These are phyloP conservation scores for Litocranius walleri DNA, from an alignment of 2,113 vertebrate genomes.

Conservation along the genomic window DNA sequence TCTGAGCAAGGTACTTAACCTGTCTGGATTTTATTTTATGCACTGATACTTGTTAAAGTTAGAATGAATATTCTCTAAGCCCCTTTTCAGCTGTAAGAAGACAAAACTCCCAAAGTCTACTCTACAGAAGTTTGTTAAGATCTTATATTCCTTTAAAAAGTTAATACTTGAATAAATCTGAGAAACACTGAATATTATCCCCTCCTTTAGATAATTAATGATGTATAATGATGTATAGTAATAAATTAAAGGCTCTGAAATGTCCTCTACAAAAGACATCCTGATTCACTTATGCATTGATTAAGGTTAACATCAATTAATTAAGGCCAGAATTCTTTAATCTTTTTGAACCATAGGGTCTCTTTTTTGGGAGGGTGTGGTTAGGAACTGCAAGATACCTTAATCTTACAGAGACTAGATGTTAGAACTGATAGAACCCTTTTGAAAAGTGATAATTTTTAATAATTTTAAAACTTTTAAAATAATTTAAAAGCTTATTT, in stretches of 20 bases:
- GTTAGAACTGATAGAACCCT: neutral
- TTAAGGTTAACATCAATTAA: neutral
- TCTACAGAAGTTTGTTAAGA: neutral
- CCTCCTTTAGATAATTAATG: neutral
- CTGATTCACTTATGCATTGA: neutral
- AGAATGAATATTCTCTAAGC: neutral
- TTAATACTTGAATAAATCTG: neutral
- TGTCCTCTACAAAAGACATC: neutral
- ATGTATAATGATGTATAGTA: neutral
- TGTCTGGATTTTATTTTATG: neutral
- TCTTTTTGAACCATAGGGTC: neutral
- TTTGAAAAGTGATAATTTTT: neutral
- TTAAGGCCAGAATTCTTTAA: neutral
- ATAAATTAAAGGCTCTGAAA: conserved; percentile 16
- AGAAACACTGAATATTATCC: neutral
- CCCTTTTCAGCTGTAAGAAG: neutral
- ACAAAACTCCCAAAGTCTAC: neutral
- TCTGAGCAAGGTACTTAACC: neutral
- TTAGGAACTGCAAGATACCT: neutral
- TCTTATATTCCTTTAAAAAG: neutral
- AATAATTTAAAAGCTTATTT: neutral
- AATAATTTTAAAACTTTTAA: neutral
- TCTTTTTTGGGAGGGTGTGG: neutral
- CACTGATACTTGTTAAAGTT: neutral
- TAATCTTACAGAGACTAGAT: neutral